Percentiles rank a stretch among this genome's conserved stretches.
Evolutionary conservation across 2,888 invertebrate species (phyloP).

Genomic region (Eupithecia abbreviata): DNA sequence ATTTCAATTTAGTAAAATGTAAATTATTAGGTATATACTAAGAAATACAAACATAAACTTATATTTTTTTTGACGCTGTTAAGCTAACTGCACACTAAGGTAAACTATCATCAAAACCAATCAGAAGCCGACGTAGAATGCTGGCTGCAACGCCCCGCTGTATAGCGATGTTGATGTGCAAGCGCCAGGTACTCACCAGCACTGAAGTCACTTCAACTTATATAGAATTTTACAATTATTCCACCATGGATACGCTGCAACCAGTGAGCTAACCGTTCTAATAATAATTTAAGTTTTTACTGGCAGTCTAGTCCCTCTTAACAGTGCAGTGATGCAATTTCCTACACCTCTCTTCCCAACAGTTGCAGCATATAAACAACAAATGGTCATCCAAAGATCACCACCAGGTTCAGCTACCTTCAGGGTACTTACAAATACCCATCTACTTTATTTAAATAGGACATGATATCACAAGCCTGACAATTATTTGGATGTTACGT

Average conservation of each 20-base stretch:
- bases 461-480: too few relatives aligned
- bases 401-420: too few relatives aligned
- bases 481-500: too few relatives aligned
- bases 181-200: background rate
- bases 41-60: background rate
- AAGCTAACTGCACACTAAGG: background rate
- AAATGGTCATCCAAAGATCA: too few relatives aligned
- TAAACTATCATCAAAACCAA: background rate
- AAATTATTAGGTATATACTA: background rate
- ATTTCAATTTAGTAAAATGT: background rate
- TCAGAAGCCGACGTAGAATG: background rate
- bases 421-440: too few relatives aligned
- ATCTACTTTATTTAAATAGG: too few relatives aligned
- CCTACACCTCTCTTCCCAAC: too few relatives aligned
- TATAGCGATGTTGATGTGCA: background rate
- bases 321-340: too few relatives aligned
- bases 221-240: background rate
- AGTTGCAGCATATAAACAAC: too few relatives aligned
- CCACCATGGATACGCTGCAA: background rate
- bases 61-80: background rate
- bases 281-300: too few relatives aligned
- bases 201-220: background rate
- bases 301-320: too few relatives aligned
- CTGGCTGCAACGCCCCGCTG: background rate
- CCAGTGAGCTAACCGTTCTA: too few relatives aligned